A percentile compares a stretch with the other conserved stretches of the same genome.
These are phyloP conservation scores for Drosophila carrolli DNA, from an alignment of 1,140 invertebrate genomes.

Conservation along the genomic window DNA sequence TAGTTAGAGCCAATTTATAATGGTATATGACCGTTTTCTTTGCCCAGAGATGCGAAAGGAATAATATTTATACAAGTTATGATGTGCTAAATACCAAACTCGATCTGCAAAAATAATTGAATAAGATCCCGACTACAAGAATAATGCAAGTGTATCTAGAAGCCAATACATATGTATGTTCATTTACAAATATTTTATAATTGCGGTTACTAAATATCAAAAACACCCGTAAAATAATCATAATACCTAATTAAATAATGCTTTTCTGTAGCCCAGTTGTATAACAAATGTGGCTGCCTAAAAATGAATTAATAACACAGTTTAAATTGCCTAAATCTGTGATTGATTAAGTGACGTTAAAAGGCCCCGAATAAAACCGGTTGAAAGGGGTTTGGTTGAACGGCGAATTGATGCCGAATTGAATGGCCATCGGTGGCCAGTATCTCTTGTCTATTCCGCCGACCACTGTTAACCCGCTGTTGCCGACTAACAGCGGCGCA, in stretches of 20 bases:
- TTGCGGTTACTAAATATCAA: too few species aligned
- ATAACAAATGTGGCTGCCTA: not conserved
- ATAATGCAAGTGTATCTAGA: too few species aligned
- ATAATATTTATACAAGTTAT: too few species aligned
- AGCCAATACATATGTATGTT: too few species aligned
- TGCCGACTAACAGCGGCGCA: conserved; percentile 20
- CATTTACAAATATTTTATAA: too few species aligned
- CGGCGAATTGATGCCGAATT: conserved; percentile 1
- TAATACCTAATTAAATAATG: not conserved
- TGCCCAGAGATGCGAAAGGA: too few species aligned
- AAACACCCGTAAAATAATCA: too few species aligned
- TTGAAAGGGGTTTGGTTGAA: conserved; percentile 13
- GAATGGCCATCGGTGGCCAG: not conserved
- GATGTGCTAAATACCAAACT: too few species aligned
- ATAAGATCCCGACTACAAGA: too few species aligned
- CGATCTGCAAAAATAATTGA: too few species aligned
- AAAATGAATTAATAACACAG: not conserved
- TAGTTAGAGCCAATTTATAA: too few species aligned
- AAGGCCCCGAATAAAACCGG: not conserved
- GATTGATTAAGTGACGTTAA: not conserved
- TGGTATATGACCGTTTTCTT: too few species aligned
- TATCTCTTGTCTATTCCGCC: conserved; percentile 8
- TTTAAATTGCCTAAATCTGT: conserved; percentile 2
- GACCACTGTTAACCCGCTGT: conserved; percentile 36
- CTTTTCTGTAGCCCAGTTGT: not conserved